These are phyloP conservation scores for Temnothorax unifasciatus DNA, from an alignment of 2,888 invertebrate species.

Conservation along the genomic window DNA sequence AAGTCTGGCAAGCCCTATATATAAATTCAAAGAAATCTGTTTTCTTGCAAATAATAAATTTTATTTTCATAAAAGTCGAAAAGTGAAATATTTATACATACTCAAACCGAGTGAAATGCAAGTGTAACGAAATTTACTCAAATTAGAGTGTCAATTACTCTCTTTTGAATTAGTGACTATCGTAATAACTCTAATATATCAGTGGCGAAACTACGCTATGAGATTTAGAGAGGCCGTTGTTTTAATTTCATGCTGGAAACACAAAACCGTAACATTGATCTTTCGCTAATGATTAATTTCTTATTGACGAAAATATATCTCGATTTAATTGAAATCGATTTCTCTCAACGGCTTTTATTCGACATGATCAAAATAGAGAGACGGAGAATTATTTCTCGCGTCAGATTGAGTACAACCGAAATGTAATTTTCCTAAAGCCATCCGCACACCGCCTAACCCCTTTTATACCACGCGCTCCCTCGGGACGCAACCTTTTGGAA, in stretches of 20 bases:
- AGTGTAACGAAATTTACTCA: too few species aligned
- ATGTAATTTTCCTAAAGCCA: constrained; percentile 76
- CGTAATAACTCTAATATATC: too few species aligned
- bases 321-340: constrained; percentile 64
- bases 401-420: constrained; percentile 72
- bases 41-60: too few species aligned
- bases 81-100: too few species aligned
- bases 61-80: too few species aligned
- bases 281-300: not conserved
- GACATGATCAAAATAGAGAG: constrained; percentile 55
- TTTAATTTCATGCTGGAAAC: not conserved
- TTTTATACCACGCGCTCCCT: constrained; percentile 44
- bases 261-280: not conserved
- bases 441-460: constrained; percentile 46
- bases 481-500: constrained; percentile 61
- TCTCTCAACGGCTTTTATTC: constrained; percentile 8
- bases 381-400: constrained; percentile 70
- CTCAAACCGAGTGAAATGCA: too few species aligned
- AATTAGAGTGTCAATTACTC: too few species aligned
- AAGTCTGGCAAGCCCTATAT: too few species aligned
- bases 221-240: not conserved
- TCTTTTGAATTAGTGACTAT: too few species aligned
- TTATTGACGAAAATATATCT: constrained; percentile 39
- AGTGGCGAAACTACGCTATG: too few species aligned
- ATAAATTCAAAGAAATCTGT: too few species aligned